These are phyloP conservation scores for Neotoma lepida DNA, from an alignment of 2,113 vertebrate genomes.

Conservation along the genomic window DNA sequence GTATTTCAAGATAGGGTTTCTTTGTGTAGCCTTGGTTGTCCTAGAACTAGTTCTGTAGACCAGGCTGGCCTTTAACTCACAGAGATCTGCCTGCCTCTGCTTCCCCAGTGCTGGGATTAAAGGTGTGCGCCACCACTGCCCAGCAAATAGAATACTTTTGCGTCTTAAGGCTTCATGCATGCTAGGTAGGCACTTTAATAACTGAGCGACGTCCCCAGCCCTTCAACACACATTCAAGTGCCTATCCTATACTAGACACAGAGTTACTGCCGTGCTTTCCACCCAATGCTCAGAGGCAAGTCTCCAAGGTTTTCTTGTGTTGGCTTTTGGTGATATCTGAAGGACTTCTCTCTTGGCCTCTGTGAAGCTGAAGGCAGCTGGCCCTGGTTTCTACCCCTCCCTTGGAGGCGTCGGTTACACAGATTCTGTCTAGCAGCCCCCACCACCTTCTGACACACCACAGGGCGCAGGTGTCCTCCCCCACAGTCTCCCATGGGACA, in stretches of 20 bases:
- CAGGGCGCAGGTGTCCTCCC: slow-evolving; percentile 26
- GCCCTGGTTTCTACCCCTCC: not conserved
- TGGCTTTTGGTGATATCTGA: not conserved
- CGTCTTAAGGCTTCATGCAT: not conserved
- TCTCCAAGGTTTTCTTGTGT: not conserved
- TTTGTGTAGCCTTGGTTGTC: not conserved
- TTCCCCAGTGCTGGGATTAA: not conserved
- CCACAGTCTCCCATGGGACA: not conserved
- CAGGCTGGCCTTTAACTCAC: not conserved
- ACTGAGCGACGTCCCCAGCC: too few species aligned
- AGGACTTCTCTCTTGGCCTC: not conserved
- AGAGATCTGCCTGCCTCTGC: not conserved
- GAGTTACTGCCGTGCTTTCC: not conserved
- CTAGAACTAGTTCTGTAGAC: not conserved
- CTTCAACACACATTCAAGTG: not conserved
- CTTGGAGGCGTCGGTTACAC: not conserved
- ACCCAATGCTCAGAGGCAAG: not conserved
- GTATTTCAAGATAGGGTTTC: not conserved
- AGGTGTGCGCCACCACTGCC: not conserved
- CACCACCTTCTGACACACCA: not conserved
- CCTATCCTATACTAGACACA: not conserved
- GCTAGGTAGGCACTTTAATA: not conserved
- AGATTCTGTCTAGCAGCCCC: not conserved
- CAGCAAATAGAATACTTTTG: not conserved
- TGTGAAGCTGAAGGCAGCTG: not conserved